A percentile compares a stretch with the other conserved stretches of the same genome.
Conservation (phyloP, 2,888 invertebrate species). For the Drosophila antonietae region DNA sequence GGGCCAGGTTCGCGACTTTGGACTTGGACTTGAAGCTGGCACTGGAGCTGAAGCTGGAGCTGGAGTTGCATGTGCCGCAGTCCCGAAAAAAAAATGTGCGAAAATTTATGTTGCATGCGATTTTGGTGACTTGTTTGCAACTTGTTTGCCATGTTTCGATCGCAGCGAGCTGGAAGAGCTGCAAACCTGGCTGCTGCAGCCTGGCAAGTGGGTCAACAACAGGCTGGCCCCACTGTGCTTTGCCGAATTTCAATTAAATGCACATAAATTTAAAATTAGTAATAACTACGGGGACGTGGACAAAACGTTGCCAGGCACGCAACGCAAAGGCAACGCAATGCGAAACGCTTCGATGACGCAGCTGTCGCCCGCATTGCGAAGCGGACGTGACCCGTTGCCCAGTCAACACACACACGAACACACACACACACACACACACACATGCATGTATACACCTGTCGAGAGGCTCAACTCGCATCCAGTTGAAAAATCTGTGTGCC, state of each 20-base stretch:
- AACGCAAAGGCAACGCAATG: conserved; percentile 44
- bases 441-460: conserved; percentile 15
- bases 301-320: conserved; percentile 73
- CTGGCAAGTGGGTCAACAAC: conserved; percentile 62
- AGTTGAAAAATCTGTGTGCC: conserved; percentile 71
- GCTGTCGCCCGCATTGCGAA: conserved; percentile 68
- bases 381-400: conserved; percentile 63
- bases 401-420: conserved; percentile 11
- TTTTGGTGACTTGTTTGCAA: conserved; percentile 80
- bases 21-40: conserved; percentile 5
- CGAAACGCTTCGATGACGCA: conserved; percentile 45
- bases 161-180: conserved; percentile 2
- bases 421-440: conserved; percentile 12
- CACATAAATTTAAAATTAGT: conserved; percentile 77
- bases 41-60: conserved; percentile 22
- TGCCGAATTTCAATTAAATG: conserved; percentile 77
- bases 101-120: conserved; percentile 83
- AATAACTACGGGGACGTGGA: conserved; percentile 62
- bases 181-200: background rate
- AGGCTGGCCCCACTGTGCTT: conserved; percentile 17
- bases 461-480: conserved; percentile 24
- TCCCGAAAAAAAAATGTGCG: conserved; percentile 76
- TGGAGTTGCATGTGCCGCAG: conserved; percentile 58
- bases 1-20: conserved; percentile 39
- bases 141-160: conserved; percentile 74